A percentile compares a stretch with the other conserved stretches of the same genome.
Evolutionary conservation across 53 echinoderm and acorn worm genomes (phyloP).

Genomic region (Holothuria scabra): DNA sequence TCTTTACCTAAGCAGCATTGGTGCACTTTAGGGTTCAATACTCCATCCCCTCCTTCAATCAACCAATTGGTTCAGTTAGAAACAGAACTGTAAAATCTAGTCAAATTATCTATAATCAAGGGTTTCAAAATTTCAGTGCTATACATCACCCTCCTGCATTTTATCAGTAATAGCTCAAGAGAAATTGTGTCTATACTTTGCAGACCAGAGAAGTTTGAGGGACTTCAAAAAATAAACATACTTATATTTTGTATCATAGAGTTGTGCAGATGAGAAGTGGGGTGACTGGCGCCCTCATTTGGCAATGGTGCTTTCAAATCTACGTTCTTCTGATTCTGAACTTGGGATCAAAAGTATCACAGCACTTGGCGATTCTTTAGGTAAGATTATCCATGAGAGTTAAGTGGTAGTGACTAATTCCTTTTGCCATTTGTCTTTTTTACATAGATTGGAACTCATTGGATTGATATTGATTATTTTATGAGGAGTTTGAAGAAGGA

Average conservation of each 20-base stretch:
- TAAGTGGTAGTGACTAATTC: not conserved
- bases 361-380: constrained; percentile 89
- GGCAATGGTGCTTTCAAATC: constrained; percentile 97
- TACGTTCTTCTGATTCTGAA: constrained; percentile 76
- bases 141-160: not conserved
- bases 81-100: no score
- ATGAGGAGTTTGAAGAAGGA: no score
- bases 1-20: no score
- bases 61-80: no score
- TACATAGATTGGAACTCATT: no score
- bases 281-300: constrained; percentile 99
- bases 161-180: not conserved
- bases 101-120: no score
- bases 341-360: constrained; percentile 86
- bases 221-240: not conserved
- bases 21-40: no score
- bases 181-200: not conserved
- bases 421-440: not conserved
- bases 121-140: no score
- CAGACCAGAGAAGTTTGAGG: not conserved
- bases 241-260: constrained; percentile 59
- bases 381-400: constrained; percentile 37
- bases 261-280: constrained; percentile 98
- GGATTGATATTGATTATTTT: no score
- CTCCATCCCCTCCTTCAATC: no score